These are phyloP conservation scores for Nebria salina DNA, from an alignment of 2,888 invertebrate genomes.

Conservation along the genomic window DNA sequence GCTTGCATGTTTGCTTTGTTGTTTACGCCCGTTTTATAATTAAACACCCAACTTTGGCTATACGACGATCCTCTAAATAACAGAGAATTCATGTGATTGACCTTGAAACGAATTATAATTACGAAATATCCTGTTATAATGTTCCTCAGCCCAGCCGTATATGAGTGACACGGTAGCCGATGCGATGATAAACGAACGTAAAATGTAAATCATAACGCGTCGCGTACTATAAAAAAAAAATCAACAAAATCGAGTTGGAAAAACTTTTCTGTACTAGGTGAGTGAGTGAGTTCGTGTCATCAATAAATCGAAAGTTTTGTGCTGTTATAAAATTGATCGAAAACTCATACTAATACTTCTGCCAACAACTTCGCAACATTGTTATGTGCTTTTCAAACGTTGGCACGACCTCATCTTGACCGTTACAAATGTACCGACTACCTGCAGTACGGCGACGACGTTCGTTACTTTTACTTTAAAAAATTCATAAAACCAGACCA, in stretches of 20 bases:
- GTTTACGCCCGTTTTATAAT: conserved; percentile 10
- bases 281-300: conserved; percentile 14
- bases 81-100: conserved; percentile 24
- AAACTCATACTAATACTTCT: neutral
- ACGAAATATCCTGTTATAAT: conserved; percentile 44
- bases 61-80: conserved; percentile 12
- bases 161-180: conserved; percentile 20
- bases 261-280: conserved; percentile 3
- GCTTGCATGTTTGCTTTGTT: neutral
- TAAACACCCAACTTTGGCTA: conserved; percentile 10
- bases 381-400: neutral
- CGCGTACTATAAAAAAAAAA: conserved; percentile 22
- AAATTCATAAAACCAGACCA: neutral
- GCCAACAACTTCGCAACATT: neutral
- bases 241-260: conserved; percentile 16
- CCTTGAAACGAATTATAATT: conserved; percentile 41
- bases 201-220: conserved; percentile 13
- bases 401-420: neutral
- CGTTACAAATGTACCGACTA: neutral
- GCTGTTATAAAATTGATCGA: neutral
- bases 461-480: neutral
- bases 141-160: conserved; percentile 9
- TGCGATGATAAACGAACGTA: conserved; percentile 16
- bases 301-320: conserved; percentile 22
- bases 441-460: neutral